Percentiles rank a stretch among this genome's conserved stretches.
Conservation (phyloP, 23 tunicate species). For the Halocynthia roretzi region DNA sequence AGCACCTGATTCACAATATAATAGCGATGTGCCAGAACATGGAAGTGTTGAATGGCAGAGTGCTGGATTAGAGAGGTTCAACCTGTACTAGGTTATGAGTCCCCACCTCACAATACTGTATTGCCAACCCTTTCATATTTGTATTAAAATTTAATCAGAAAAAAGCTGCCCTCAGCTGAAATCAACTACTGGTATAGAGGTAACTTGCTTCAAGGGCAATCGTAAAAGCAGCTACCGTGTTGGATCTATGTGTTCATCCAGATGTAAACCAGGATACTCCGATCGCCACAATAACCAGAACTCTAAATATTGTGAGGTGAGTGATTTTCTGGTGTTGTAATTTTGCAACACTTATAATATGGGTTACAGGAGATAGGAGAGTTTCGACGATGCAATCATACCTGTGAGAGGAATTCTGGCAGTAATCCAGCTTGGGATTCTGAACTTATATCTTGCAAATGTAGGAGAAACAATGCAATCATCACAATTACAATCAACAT, state of each 20-base stretch:
- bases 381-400: neutral
- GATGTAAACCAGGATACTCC: slow-evolving; percentile 14
- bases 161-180: neutral
- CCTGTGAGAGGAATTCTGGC: slow-evolving; percentile 8
- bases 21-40: no score
- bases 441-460: neutral
- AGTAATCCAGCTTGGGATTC: slow-evolving; percentile 17
- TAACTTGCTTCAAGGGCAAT: neutral
- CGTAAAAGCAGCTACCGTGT: neutral
- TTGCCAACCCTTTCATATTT: no score
- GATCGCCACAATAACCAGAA: neutral
- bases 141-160: neutral
- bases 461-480: neutral
- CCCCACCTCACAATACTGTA: no score
- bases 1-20: no score
- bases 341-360: neutral
- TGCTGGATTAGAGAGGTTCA: no score
- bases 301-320: neutral
- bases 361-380: neutral
- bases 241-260: neutral
- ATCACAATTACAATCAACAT: no score
- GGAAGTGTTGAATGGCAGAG: no score
- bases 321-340: neutral
- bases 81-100: no score
- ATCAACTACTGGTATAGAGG: neutral